Conservation (phyloP, 2,113 vertebrate genomes). For the Colaptes auratus region DNA sequence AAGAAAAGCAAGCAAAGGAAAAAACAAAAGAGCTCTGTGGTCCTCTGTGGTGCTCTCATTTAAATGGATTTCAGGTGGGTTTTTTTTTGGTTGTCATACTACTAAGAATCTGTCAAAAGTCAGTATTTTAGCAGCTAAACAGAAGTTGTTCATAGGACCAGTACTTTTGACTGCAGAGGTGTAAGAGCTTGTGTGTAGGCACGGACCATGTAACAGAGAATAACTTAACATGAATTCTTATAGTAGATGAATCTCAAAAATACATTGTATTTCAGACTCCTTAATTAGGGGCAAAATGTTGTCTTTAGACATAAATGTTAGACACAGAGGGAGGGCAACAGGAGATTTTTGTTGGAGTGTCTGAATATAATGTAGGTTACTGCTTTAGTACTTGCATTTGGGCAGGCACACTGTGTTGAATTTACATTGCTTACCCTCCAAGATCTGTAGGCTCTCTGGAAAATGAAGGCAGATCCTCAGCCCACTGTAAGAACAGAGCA, state of each 20-base stretch:
- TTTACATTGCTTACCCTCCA: accelerated
- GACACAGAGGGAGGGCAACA: neutral
- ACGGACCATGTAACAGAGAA: neutral
- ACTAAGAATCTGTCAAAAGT: neutral
- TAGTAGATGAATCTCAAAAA: neutral
- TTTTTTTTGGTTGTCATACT: neutral
- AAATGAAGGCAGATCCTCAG: neutral
- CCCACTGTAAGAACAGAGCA: accelerated
- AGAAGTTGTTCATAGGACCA: neutral
- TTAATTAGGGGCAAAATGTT: neutral
- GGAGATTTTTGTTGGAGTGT: neutral
- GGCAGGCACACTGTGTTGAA: neutral
- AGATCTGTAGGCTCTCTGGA: neutral
- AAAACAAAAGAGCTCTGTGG: neutral
- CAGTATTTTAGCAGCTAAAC: neutral
- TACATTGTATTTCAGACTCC: neutral
- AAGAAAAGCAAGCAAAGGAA: neutral
- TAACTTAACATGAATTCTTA: neutral
- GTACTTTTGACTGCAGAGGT: neutral
- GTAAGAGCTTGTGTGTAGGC: neutral
- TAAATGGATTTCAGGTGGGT: neutral
- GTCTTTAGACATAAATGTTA: neutral
- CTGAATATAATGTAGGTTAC: neutral
- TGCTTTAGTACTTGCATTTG: neutral
- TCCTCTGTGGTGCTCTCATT: neutral